Base-by-base conservation (phyloP, 1,140 invertebrate genomes). In the Drosophila azteca region DNA sequence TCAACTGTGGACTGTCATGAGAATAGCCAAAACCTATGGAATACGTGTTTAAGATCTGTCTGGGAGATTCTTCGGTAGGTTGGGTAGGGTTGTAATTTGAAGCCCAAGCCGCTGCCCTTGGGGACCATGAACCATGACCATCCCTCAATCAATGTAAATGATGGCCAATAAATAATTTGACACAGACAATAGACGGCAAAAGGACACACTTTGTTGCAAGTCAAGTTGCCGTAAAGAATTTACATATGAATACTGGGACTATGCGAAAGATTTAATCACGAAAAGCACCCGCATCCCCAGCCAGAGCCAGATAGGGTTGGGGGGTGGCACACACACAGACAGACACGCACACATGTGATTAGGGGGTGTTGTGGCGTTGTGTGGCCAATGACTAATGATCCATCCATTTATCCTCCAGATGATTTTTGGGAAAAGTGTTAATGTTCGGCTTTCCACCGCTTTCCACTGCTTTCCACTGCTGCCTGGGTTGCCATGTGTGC, bases 361-460 rank as follows among this genome's bases (percentile, higher is more conserved):
- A 67, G 41, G 4, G 9, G 20, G 31, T 41, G 29, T 43, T 48
- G 17, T 54, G 61, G 61, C 52, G 60, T 49, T 57, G 35, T 39
- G 35, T 13, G 71, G 61, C 20, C 52, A 66, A 59, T 76, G 72
- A 76, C 72, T 76, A 76, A 76, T 76, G 72, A 76, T 75, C 48
- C 72, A 68, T 44, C 52, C 62, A 76, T 76, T 75, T 76, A 76
- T 76, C 72, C 35, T 68, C 54, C 39, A 24, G 46, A 44, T 44
- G 54, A 49, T 73, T 59, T 60, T 26, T 57, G 15, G 55, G 45
- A 31, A 49, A 75, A 51, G 62, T 76, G 72, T 67, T 76, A 51
- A 61, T 76, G 39, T 50, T n/a, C 24, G 9, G n/a, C n/a, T n/a
- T n/a, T n/a, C n/a, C n/a, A 58, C 59, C 46, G 31, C 31, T n/a